phyloP scores from a whole-genome alignment of 2,113 vertebrate species.

The Hemichromis elongatus region DNA sequence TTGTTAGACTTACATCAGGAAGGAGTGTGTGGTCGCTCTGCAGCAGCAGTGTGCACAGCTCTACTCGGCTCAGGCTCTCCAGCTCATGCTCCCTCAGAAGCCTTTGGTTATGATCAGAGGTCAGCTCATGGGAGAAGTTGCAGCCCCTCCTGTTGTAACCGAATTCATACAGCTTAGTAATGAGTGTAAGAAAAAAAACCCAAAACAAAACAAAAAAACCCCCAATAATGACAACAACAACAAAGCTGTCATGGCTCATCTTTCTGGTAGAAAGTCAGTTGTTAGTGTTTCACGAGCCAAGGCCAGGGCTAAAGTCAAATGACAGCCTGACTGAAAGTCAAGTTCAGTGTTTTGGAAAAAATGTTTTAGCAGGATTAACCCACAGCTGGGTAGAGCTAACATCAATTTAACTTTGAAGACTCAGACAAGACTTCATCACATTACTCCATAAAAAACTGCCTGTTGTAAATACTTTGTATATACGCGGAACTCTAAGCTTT shows the following conservation, averaged over 20 bases:
- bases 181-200: neutral
- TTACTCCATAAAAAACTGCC: too few species aligned
- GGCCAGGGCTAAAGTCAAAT: too few species aligned
- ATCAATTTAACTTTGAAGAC: neutral
- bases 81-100: conserved; percentile 26
- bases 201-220: too few species aligned
- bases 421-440: too few species aligned
- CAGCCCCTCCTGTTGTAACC: conserved; percentile 41
- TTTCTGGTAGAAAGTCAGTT: too few species aligned
- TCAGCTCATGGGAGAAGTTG: conserved; percentile 58
- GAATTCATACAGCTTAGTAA: fast-evolving
- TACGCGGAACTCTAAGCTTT: too few species aligned
- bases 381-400: neutral
- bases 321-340: too few species aligned
- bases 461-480: too few species aligned
- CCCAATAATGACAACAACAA: too few species aligned
- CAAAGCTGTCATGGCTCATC: too few species aligned
- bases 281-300: too few species aligned
- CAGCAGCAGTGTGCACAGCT: neutral
- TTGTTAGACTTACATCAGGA: neutral
- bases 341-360: too few species aligned
- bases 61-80: conserved; percentile 8
- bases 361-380: neutral
- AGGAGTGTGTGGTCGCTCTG: neutral
- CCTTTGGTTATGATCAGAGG: conserved; percentile 19